phyloP scores from a whole-genome alignment of 2,888 invertebrate genomes.

The Geotrupes spiniger region DNA sequence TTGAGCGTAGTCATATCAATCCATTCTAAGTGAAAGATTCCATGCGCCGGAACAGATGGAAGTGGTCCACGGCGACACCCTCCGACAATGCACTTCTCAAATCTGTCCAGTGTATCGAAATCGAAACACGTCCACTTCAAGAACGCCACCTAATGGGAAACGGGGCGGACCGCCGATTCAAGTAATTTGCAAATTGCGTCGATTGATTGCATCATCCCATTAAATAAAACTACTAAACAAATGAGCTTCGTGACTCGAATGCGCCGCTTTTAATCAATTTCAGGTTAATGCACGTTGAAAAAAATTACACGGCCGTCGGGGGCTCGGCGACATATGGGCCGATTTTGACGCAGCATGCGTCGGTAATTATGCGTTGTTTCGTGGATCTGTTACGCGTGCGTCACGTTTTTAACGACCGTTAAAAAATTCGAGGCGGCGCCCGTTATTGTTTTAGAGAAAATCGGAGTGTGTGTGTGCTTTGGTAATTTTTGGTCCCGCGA shows the following conservation, averaged over 20 bases:
- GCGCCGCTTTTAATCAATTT: conserved; percentile 38
- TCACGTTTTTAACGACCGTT: no score
- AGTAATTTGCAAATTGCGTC: conserved; percentile 45
- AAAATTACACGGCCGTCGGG: conserved; percentile 19
- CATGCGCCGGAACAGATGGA: conserved; percentile 39
- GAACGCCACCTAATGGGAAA: conserved; percentile 34
- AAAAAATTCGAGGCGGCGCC: no score
- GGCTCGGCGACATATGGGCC: background rate
- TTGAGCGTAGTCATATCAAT: conserved; percentile 41
- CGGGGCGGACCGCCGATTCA: conserved; percentile 26
- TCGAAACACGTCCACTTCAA: conserved; percentile 33
- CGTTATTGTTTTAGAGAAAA: no score
- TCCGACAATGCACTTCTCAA: conserved; percentile 31
- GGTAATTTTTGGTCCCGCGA: conserved; percentile 19
- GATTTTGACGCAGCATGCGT: background rate
- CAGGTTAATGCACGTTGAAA: conserved; percentile 34
- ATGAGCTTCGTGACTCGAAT: conserved; percentile 37
- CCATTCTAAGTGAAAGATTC: conserved; percentile 37
- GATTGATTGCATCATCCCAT: conserved; percentile 35
- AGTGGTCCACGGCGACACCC: conserved; percentile 36
- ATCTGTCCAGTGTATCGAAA: conserved; percentile 39
- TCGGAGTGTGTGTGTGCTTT: no score
- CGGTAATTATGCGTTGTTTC: background rate
- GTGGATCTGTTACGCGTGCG: background rate
- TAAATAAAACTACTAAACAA: conserved; percentile 29